A percentile compares a stretch with the other conserved stretches of the same genome.
These are phyloP conservation scores for Cynocephalus volans DNA, from an alignment of 2,113 vertebrate species.

Conservation along the genomic window DNA sequence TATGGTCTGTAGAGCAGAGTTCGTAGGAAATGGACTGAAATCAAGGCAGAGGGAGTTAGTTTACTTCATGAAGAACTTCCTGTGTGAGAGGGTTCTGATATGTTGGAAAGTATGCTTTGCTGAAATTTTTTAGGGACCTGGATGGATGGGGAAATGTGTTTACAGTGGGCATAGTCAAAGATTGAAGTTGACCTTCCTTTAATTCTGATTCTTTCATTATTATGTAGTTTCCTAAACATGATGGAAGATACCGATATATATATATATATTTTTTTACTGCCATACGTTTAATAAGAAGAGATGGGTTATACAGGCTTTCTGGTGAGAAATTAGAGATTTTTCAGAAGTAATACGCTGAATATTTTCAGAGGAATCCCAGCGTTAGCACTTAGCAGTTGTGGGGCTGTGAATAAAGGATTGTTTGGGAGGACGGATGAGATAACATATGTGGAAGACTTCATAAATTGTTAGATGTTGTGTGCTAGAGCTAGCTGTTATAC, in stretches of 20 bases:
- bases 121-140: not conserved
- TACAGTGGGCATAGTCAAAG: not conserved
- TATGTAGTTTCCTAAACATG: not conserved
- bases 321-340: not conserved
- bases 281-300: not conserved
- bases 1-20: not conserved
- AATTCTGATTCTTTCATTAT: not conserved
- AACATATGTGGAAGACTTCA: fast-evolving
- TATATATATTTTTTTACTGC: not conserved
- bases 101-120: not conserved
- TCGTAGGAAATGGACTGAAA: not conserved
- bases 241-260: not conserved
- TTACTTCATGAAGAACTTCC: not conserved
- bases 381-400: not conserved
- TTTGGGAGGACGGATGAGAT: too few species aligned
- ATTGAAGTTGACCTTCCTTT: not conserved
- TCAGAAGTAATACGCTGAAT: not conserved
- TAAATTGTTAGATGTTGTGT: too few species aligned
- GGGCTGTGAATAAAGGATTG: not conserved
- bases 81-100: not conserved
- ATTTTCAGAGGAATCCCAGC: not conserved
- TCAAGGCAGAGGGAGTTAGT: not conserved
- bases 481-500: fast-evolving
- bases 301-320: not conserved
- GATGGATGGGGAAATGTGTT: not conserved